Evolutionary conservation across 1,140 invertebrate species (phyloP), one percentile per base, ranked within the genome.

Genomic region (Zaprionus capensis): DNA sequence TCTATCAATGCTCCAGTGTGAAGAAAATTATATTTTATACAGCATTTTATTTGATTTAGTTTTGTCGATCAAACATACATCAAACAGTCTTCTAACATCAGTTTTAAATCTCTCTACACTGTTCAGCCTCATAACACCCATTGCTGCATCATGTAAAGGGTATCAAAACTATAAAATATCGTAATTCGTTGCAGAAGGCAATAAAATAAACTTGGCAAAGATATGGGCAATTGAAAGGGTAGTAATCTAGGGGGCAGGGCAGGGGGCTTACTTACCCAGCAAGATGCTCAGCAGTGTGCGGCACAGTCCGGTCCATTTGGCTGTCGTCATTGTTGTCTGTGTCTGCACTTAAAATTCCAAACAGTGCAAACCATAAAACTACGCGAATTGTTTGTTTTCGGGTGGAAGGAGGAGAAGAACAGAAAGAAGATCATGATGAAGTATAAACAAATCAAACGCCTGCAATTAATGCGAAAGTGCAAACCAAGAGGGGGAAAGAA

Each of bases 241-340:
- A 15, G 31, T 20, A 14, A 20, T 34, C n/a, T 28, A 28, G 12
- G 5, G 2, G n/a, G 28, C 1, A 20, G 7, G n/a, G n/a, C 2
- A n/a, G 5, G 17, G 15, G 15, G 41, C n/a, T 17, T 63, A 82
- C 87, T 73, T 58, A 91, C 91, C 82, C 73, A 92, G 71, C 68
- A 78, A 76, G 76, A 91, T 64, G 83, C 71, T 77, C 67, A 92
- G 71, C 53, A 78, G 61, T 73, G 80, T 74, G 38, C 86, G 80
- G 61, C 68, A 73, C 44, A 65, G n/a, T 59, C 81, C 80, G 85
- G 88, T 82, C 91, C 91, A 92, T 92, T 92, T 92, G 82, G 81
- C 83, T 91, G 90, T 87, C 90, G 91, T 92, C 91, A 92, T 92
- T 82, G 76, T 71, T 34, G 66, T 74, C 78, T 84, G 73, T 74